A percentile compares a stretch with the other conserved stretches of the same genome.
These are phyloP conservation scores for Homarus americanus DNA, from an alignment of 1,140 invertebrate genomes.

Conservation along the genomic window DNA sequence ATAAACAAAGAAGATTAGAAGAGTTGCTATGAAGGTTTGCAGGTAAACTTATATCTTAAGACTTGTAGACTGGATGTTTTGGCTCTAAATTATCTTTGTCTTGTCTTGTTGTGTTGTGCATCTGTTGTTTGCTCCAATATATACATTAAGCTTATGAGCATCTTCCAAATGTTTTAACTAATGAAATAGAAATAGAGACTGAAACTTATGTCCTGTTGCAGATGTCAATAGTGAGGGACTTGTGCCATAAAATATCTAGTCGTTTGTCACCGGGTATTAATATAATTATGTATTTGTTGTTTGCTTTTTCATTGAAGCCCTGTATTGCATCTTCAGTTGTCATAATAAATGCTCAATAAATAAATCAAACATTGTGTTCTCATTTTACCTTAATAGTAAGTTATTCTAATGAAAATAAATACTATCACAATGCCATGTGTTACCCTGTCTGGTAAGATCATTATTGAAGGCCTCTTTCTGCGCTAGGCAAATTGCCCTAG, in stretches of 20 bases:
- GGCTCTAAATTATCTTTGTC: not conserved
- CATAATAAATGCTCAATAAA: not conserved
- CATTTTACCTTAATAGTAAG: no score
- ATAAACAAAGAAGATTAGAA: not conserved
- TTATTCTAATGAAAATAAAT: no score
- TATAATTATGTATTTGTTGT: not conserved
- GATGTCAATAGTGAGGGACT: not conserved
- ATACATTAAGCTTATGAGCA: not conserved
- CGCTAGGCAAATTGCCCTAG: no score
- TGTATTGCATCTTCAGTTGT: not conserved
- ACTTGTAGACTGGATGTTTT: not conserved
- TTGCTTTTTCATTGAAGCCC: not conserved
- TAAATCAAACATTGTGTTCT: no score
- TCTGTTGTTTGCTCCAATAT: not conserved
- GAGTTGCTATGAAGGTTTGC: not conserved
- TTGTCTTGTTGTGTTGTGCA: not conserved
- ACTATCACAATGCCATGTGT: no score
- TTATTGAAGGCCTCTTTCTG: no score
- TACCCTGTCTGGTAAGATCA: no score
- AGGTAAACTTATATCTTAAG: not conserved
- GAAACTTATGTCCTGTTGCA: not conserved
- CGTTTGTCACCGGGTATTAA: not conserved
- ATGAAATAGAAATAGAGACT: not conserved
- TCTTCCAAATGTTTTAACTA: not conserved
- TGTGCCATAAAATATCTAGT: not conserved